These are phyloP conservation scores for Drosophila phalerata DNA, from an alignment of 2,888 invertebrate species.

Conservation along the genomic window DNA sequence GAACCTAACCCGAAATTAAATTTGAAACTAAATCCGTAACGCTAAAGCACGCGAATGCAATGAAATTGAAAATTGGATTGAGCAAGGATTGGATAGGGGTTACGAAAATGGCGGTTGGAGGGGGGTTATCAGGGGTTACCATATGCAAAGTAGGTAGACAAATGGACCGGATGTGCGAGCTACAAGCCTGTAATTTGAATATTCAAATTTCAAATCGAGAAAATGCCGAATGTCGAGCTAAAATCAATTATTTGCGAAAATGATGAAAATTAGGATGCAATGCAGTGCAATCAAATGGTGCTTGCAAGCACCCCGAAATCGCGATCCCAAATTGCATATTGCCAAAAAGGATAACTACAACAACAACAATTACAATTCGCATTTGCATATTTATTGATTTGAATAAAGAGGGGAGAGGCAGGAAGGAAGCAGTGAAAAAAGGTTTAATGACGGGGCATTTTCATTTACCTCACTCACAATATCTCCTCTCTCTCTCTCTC, in stretches of 20 bases:
- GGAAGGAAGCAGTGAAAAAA: slow-evolving; percentile 25
- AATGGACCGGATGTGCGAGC: slow-evolving; percentile 63
- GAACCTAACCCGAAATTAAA: slow-evolving; percentile 8
- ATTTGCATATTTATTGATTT: slow-evolving; percentile 80
- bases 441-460: slow-evolving; percentile 70
- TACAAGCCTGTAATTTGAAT: slow-evolving; percentile 70
- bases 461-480: slow-evolving; percentile 27
- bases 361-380: slow-evolving; percentile 35
- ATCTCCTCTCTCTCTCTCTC: slow-evolving; percentile 14
- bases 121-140: slow-evolving; percentile 16
- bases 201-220: slow-evolving; percentile 65
- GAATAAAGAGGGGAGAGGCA: slow-evolving; percentile 36
- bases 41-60: slow-evolving; percentile 45
- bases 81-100: slow-evolving; percentile 12
- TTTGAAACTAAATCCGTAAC: slow-evolving; percentile 18
- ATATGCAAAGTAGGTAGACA: slow-evolving; percentile 76
- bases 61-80: slow-evolving; percentile 73
- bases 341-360: slow-evolving; percentile 68
- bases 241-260: slow-evolving; percentile 80
- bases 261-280: slow-evolving; percentile 60
- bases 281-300: slow-evolving; percentile 46
- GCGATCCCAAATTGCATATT: slow-evolving; percentile 51
- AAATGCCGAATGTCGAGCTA: slow-evolving; percentile 46
- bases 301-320: slow-evolving; percentile 27
- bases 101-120: background rate